A percentile compares a stretch with the other conserved stretches of the same genome.
These are phyloP conservation scores for Cranoglanis bouderius DNA, from an alignment of 2,113 vertebrate species.

Conservation along the genomic window DNA sequence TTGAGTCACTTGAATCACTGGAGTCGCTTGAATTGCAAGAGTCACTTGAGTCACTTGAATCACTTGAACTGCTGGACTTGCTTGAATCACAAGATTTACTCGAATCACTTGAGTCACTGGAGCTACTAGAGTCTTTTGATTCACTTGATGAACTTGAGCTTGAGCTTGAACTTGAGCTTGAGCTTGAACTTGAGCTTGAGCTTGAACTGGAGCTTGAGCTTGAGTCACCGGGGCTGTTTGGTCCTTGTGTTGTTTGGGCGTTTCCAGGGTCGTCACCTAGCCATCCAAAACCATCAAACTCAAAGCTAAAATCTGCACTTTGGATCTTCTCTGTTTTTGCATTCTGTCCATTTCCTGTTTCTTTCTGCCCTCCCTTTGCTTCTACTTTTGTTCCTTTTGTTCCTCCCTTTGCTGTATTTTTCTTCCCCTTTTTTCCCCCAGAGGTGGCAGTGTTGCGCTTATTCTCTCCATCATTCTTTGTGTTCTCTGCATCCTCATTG, in stretches of 20 bases:
- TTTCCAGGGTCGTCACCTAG: not conserved
- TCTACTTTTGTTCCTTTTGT: not conserved
- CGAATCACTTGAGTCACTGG: constrained; percentile 7
- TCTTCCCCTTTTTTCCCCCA: not conserved
- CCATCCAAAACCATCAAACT: constrained; percentile 32
- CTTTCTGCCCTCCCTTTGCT: not conserved
- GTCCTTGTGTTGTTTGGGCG: not conserved
- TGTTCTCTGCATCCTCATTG: not conserved
- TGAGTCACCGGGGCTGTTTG: not conserved
- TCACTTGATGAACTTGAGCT: constrained; percentile 11
- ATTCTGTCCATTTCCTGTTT: not conserved
- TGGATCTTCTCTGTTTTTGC: not conserved
- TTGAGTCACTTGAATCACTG: not conserved
- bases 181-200: not conserved
- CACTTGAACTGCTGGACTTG: not conserved
- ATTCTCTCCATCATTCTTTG: not conserved
- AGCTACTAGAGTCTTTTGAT: constrained; percentile 9
- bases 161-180: not conserved
- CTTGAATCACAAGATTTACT: constrained; percentile 11
- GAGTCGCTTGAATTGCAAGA: constrained; percentile 4
- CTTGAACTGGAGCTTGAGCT: constrained; percentile 12
- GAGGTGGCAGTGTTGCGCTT: not conserved
- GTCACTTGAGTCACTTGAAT: not conserved
- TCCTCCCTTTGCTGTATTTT: not conserved
- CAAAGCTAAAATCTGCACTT: constrained; percentile 33